A percentile compares a stretch with the other conserved stretches of the same genome.
Conservation (phyloP, 1,140 invertebrate species). For the Calephelis nemesis region DNA sequence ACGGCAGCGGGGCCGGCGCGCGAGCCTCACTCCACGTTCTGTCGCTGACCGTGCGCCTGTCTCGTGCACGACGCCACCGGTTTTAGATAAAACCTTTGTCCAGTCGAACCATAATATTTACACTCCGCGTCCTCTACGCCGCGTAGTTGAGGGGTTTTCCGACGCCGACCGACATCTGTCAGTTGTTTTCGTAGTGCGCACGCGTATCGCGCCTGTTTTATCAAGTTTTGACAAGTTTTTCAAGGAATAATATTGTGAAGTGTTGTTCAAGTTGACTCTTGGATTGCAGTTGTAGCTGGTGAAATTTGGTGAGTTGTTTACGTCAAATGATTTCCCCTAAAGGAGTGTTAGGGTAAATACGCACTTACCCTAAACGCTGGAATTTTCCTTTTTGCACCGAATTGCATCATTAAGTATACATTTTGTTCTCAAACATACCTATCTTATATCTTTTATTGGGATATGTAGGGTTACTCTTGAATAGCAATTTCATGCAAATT, state of each 20-base stretch:
- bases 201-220: slow-evolving; percentile 56
- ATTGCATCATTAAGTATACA: slow-evolving; percentile 31
- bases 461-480: too few relatives aligned
- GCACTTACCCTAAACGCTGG: neutral
- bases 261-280: slow-evolving; percentile 38
- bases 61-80: slow-evolving; percentile 59
- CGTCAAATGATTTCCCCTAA: neutral
- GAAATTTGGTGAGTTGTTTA: slow-evolving; percentile 51
- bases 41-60: slow-evolving; percentile 66
- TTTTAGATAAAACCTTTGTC: slow-evolving; percentile 77
- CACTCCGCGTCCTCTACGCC: slow-evolving; percentile 49
- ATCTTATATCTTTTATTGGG: too few relatives aligned
- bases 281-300: slow-evolving; percentile 57
- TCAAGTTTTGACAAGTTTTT: slow-evolving; percentile 70
- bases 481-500: too few relatives aligned
- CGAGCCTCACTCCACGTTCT: slow-evolving; percentile 73
- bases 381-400: slow-evolving; percentile 36
- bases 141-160: slow-evolving; percentile 72
- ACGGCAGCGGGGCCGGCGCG: slow-evolving; percentile 70
- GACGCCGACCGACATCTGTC: slow-evolving; percentile 64
- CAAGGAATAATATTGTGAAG: slow-evolving; percentile 54
- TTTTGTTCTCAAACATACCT: neutral
- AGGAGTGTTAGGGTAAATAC: neutral
- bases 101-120: slow-evolving; percentile 74
- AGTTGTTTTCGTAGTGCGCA: slow-evolving; percentile 70